These are phyloP conservation scores for Xestoiulus laeticollis DNA, from an alignment of 2,888 invertebrate species.

Conservation along the genomic window DNA sequence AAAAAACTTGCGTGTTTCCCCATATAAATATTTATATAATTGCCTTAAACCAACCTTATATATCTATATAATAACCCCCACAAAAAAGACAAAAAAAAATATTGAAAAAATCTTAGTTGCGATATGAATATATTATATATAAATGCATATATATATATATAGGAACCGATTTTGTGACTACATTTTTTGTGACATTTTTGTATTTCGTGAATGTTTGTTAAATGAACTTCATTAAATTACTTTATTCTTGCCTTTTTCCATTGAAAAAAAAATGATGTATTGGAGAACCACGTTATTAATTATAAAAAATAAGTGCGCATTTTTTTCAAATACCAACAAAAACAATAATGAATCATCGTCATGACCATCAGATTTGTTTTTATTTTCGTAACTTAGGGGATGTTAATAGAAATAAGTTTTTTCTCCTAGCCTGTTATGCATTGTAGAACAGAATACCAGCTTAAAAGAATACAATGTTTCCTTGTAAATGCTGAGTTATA, in stretches of 20 bases:
- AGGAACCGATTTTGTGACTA: conserved; percentile 47
- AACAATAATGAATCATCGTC: conserved; percentile 14
- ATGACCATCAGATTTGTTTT: conserved; percentile 3
- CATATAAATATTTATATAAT: conserved; percentile 45
- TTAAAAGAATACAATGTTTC: not conserved
- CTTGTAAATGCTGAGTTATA: too few relatives aligned
- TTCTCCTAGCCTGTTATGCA: not conserved
- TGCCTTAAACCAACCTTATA: conserved; percentile 49
- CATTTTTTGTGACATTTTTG: conserved; percentile 45
- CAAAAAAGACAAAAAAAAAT: not conserved
- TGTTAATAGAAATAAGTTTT: not conserved
- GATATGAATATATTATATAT: conserved; percentile 50
- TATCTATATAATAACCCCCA: not conserved
- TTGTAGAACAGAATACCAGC: not conserved
- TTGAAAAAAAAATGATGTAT: conserved; percentile 30
- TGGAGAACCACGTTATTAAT: not conserved
- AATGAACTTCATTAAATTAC: not conserved
- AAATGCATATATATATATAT: conserved; percentile 44
- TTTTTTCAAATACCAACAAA: not conserved
- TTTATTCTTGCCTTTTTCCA: conserved; percentile 38
- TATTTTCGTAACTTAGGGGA: not conserved
- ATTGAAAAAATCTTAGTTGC: conserved; percentile 43
- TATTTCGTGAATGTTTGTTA: conserved; percentile 47
- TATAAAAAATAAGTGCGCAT: not conserved
- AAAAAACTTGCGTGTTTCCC: conserved; percentile 38